phyloP scores from a whole-genome alignment of 2,113 vertebrate species.

The Tauraco erythrolophus region DNA sequence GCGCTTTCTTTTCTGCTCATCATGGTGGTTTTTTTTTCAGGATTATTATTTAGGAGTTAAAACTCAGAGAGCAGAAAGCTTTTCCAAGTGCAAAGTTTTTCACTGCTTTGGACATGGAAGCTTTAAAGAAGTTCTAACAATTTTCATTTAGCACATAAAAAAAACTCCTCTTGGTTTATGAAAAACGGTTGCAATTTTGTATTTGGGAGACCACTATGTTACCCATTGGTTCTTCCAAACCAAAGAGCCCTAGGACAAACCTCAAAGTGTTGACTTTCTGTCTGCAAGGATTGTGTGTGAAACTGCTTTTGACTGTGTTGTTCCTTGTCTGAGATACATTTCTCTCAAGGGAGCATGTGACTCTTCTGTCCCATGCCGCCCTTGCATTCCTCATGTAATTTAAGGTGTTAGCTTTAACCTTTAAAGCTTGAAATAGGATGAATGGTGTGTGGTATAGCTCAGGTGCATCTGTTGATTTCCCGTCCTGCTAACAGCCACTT shows the following conservation, averaged over 20 bases:
- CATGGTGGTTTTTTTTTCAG: background rate
- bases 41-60: background rate
- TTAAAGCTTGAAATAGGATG: background rate
- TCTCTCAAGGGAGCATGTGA: background rate
- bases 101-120: background rate
- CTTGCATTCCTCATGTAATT: background rate
- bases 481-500: background rate
- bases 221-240: background rate
- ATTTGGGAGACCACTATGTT: background rate
- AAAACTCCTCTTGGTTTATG: accelerated
- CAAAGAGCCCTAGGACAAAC: background rate
- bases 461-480: background rate
- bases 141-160: background rate
- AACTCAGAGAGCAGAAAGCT: background rate
- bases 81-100: background rate
- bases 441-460: background rate
- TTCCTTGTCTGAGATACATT: constrained; percentile 5
- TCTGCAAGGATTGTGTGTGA: background rate
- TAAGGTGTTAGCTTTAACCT: constrained; percentile 32
- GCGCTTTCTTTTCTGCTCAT: background rate
- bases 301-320: background rate
- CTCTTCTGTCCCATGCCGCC: background rate
- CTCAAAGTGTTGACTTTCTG: background rate
- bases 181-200: background rate
- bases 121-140: background rate